Base-by-base conservation (phyloP, 37 sponge, comb jelly and placozoan genomes). In the Tethya wilhelma region DNA sequence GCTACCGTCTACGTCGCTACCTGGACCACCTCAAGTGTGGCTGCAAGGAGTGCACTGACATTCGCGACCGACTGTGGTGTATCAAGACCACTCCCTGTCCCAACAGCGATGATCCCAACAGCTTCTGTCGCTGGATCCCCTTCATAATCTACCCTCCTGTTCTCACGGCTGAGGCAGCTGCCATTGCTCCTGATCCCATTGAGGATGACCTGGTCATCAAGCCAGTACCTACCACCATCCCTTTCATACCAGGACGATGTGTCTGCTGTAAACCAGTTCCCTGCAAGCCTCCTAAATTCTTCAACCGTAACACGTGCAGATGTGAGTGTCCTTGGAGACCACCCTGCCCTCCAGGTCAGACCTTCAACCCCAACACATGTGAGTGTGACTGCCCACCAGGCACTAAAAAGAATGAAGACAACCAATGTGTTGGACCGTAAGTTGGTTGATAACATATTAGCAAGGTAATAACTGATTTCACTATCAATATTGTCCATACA, bases 301-400 rank as follows among this genome's bases (percentile, higher is more conserved):
- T 73, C 28, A 74, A 64, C 37, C 25, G 41, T 75, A 29, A 42
- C 59, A 84, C 37, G 31, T 85, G 86, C 40, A 34, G 55, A 17
- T 85, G 86, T 59, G 72, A 59, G 46, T 78, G 79, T 64, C 86
- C 79, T 4, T 0, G 4, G 25, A 55, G n/a, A 14, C 0, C 42
- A 5, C 42, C 0, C 9, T 85, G 86, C 32, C 73, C 79, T 23
- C 25, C 41, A 0, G 57, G 67, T 6, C 79, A 79, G 34, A 20
- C 64, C 32, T 67, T 71, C 65, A 60, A 86, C 74, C 41, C 55
- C 19, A 33, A 79, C 3, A 73, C 44, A 26, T 86, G 87, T 46
- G 29, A 58, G 33, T 85, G 86, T 56, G 70, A 76, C 26, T 85
- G 86, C 38, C 78, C 86, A 1, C 49, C 49, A 2, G 73, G 73